Base-by-base conservation (phyloP, 2,797 vertebrate genomes). In the Sebastes hopkinsi region DNA sequence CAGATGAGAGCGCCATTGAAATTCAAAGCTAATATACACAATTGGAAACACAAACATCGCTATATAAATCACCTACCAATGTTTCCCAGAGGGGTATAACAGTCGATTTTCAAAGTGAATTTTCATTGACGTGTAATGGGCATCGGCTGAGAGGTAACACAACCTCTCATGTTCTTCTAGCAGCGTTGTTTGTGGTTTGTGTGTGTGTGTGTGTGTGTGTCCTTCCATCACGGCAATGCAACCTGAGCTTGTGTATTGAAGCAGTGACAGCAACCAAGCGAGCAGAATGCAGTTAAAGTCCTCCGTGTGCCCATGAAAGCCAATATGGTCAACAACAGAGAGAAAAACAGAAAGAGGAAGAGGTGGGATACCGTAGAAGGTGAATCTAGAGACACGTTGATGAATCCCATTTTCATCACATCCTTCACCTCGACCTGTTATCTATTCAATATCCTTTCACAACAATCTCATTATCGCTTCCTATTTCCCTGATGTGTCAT, bases 401-500 rank as follows among this genome's bases (percentile, higher is more conserved):
- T 58, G 34, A 72, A 55, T 59, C 46, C 32, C 8, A 70, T 77
- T 65, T 73, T 61, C 70, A 75, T 86, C 74, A 69, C 58, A 82
- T 68, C 79, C 42, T 25, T 68, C 70, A 67, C 66, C 68, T 77
- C 25, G 3, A 61, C 79, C 18, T 23, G 72, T 84, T 86, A 81
- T 83, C 69, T 58, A 38, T 81, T 83, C 71, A 80, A 12, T 72
- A 23, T 36, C 58, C 70, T 66, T 72, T 84, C 50, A 77, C 55
- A 80, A 68, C 79, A 38, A 72, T 86, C 73, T 82, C 85, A 89
- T 89, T 89, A 89, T 84, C 72, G 38, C 65, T 36, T 77, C 38
- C 70, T 13, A 52, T 88, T 87, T 87, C 80, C 81, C 82, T 66
- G 46, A 71, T 79, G 82, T 80, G 79, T 65, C 86, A 90, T 86